These are phyloP conservation scores for Trichomycterus rosablanca DNA, from an alignment of 2,113 vertebrate species.

Conservation along the genomic window DNA sequence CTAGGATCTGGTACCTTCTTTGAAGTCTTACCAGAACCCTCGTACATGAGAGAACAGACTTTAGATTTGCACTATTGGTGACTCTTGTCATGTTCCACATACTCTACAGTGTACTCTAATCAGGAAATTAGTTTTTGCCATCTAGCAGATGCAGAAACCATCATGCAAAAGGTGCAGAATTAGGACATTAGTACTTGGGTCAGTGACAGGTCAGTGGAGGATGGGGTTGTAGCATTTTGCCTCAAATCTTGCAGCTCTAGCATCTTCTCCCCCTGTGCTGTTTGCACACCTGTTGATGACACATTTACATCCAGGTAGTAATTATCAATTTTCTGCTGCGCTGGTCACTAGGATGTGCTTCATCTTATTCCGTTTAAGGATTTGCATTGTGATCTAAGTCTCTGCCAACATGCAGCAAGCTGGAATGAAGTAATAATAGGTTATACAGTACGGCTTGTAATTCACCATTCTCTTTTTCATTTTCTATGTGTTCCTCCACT, in stretches of 20 bases:
- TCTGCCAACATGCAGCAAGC: not conserved
- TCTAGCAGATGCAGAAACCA: too few relatives aligned
- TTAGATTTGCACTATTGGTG: not conserved
- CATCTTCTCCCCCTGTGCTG: not conserved
- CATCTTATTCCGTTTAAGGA: slow-evolving; percentile 19
- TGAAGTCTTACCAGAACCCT: slow-evolving; percentile 54
- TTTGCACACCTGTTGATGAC: slow-evolving; percentile 38
- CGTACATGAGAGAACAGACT: not conserved
- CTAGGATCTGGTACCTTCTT: slow-evolving; percentile 52
- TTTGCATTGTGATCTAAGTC: not conserved
- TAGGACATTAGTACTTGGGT: too few relatives aligned
- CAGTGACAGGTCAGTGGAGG: too few relatives aligned
- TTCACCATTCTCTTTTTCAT: too few relatives aligned
- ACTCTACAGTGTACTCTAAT: not conserved
- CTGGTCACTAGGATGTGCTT: slow-evolving; percentile 33
- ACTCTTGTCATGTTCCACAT: not conserved
- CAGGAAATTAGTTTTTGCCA: slow-evolving; percentile 1
- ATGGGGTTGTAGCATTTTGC: too few relatives aligned
- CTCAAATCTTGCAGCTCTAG: too few relatives aligned
- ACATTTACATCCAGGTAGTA: slow-evolving; percentile 33
- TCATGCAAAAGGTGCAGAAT: too few relatives aligned
- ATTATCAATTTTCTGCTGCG: slow-evolving; percentile 45
- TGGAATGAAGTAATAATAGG: too few relatives aligned
- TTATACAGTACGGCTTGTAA: too few relatives aligned
- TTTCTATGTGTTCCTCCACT: too few relatives aligned